phyloP scores from a whole-genome alignment of 2,888 invertebrate genomes.

The Sarcophaga subvicina region DNA sequence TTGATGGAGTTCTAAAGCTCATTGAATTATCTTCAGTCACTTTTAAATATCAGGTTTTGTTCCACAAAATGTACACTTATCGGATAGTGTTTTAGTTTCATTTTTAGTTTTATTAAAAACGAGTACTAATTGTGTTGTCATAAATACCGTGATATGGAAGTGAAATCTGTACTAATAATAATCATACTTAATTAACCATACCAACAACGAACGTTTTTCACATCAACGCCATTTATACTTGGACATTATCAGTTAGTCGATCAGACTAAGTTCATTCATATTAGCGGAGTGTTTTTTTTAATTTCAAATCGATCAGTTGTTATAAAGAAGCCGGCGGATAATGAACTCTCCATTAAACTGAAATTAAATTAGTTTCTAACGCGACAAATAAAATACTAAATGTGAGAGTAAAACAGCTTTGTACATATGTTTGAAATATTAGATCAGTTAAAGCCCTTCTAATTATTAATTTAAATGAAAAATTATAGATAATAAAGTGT shows the following conservation, averaged over 20 bases:
- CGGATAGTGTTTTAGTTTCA: too few species aligned
- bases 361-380: not conserved
- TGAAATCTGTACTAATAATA: not conserved
- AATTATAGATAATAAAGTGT: not conserved
- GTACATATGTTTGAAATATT: not conserved
- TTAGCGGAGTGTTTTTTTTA: constrained; percentile 14
- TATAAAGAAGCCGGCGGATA: constrained; percentile 28
- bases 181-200: constrained; percentile 6
- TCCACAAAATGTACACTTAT: too few species aligned
- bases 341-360: constrained; percentile 15
- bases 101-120: too few species aligned
- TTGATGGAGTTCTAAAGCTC: too few species aligned
- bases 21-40: too few species aligned
- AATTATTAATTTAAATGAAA: not conserved
- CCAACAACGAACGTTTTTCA: constrained; percentile 28
- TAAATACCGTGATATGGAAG: too few species aligned
- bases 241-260: constrained; percentile 26
- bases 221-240: not conserved
- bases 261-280: constrained; percentile 22
- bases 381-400: not conserved
- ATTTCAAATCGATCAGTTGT: constrained; percentile 47
- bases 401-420: not conserved
- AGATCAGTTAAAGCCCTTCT: not conserved
- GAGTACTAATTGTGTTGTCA: too few species aligned
- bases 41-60: too few species aligned